A percentile compares a stretch with the other conserved stretches of the same genome.
These are phyloP conservation scores for Austrolebias charrua DNA, from an alignment of 2,797 vertebrate genomes.

Conservation along the genomic window DNA sequence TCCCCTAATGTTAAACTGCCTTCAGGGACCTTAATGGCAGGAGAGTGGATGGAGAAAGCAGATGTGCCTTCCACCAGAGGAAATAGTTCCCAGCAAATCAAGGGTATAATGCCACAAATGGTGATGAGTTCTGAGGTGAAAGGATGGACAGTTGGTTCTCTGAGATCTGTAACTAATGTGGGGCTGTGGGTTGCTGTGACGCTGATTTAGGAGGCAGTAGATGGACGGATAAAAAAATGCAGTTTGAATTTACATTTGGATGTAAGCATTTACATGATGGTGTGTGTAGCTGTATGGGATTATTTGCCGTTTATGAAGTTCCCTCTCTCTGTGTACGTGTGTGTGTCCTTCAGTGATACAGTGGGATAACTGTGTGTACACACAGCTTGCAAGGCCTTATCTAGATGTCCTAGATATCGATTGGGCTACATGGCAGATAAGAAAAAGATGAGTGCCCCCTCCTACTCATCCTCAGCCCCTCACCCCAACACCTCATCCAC, in stretches of 20 bases:
- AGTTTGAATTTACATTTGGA: conserved; percentile 20
- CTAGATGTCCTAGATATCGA: conserved; percentile 81
- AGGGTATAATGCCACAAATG: conserved; percentile 53
- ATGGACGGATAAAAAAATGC: conserved; percentile 19
- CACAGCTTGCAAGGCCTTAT: conserved; percentile 70
- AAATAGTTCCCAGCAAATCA: conserved; percentile 61
- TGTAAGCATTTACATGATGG: conserved; percentile 2
- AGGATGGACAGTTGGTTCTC: conserved; percentile 33
- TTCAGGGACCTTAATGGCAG: conserved; percentile 59
- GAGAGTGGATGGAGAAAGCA: conserved; percentile 69
- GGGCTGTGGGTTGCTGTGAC: conserved; percentile 35
- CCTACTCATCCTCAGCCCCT: conserved; percentile 35
- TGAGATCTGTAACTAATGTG: conserved; percentile 35
- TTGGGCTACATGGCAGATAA: conserved; percentile 75
- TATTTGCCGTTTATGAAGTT: conserved; percentile 17
- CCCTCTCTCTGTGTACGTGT: conserved; percentile 12
- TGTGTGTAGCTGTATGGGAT: conserved; percentile 15
- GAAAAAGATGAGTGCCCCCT: conserved; percentile 69
- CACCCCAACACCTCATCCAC: conserved; percentile 24
- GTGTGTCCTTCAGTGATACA: conserved; percentile 46
- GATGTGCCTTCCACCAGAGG: conserved; percentile 69
- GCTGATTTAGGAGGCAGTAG: conserved; percentile 42
- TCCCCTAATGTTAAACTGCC: conserved; percentile 63
- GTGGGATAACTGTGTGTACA: conserved; percentile 61
- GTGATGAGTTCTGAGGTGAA: conserved; percentile 37